phyloP scores from a whole-genome alignment of 1,140 invertebrate species.

The Aphaenogaster ashmeadi region DNA sequence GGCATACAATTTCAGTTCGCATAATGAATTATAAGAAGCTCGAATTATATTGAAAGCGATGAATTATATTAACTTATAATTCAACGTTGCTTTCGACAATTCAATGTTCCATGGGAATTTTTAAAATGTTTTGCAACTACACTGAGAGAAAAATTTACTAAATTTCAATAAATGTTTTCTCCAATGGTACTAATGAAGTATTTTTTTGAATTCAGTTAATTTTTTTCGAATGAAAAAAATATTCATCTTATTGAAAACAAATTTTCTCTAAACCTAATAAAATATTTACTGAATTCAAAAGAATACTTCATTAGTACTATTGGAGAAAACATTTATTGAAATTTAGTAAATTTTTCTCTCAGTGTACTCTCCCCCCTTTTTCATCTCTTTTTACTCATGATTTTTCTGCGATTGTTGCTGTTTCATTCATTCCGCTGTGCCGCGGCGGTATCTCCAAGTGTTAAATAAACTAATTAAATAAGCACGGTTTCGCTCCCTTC shows the following conservation, averaged over 20 bases:
- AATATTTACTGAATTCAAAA: too few relatives aligned
- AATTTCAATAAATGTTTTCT: too few relatives aligned
- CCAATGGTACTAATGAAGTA: too few relatives aligned
- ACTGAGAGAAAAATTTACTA: too few relatives aligned
- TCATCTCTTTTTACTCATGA: neutral
- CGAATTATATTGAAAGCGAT: neutral
- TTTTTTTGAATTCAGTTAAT: too few relatives aligned
- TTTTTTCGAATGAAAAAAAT: too few relatives aligned
- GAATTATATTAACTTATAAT: neutral
- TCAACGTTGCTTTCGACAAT: neutral
- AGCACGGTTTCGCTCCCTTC: neutral
- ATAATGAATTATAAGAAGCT: neutral
- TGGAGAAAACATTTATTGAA: too few relatives aligned
- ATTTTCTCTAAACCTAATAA: too few relatives aligned
- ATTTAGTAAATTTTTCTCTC: neutral
- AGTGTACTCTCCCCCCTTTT: neutral
- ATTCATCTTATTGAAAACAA: too few relatives aligned
- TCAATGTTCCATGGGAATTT: neutral
- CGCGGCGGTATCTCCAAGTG: neutral
- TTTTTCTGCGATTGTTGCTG: neutral
- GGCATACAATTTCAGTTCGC: neutral
- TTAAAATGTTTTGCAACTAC: neutral
- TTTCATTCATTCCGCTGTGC: neutral
- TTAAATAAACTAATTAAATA: conserved; percentile 35
- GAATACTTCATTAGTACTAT: too few relatives aligned